phyloP scores from a whole-genome alignment of 2,113 vertebrate genomes.

The Mugil cephalus region DNA sequence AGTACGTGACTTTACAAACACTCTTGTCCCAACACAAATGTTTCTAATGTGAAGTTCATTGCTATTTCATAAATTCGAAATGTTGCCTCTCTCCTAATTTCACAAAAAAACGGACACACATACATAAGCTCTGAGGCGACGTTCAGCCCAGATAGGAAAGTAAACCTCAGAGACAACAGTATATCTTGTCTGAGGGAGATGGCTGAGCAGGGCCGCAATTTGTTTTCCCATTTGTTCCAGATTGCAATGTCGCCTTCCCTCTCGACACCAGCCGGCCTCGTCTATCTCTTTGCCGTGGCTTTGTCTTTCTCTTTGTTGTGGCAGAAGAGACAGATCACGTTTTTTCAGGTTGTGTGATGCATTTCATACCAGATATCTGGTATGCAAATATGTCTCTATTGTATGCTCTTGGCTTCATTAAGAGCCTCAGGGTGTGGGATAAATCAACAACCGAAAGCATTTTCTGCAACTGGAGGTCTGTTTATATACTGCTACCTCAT shows the following conservation, averaged over 20 bases:
- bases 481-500: too few relatives aligned
- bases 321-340: slow-evolving; percentile 19
- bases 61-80: background rate
- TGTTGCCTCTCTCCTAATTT: slow-evolving; percentile 1
- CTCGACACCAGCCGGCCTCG: slow-evolving; percentile 16
- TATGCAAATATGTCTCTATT: slow-evolving; percentile 3
- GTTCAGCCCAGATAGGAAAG: slow-evolving; percentile 1
- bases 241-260: slow-evolving; percentile 31
- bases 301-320: slow-evolving; percentile 41
- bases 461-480: too few relatives aligned
- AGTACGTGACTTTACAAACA: background rate
- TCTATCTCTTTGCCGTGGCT: slow-evolving; percentile 34
- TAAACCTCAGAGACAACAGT: slow-evolving; percentile 16
- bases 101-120: background rate
- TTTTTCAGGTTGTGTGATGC: slow-evolving; percentile 4
- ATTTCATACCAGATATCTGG: background rate
- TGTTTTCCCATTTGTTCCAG: slow-evolving; percentile 62
- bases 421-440: too few relatives aligned
- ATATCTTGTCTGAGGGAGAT: slow-evolving; percentile 33
- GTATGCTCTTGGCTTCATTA: background rate
- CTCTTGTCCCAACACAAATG: background rate
- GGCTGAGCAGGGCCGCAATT: slow-evolving; percentile 41
- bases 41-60: background rate
- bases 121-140: slow-evolving; percentile 11
- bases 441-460: background rate